Base-by-base conservation (phyloP, 1,140 invertebrate genomes). In the Drosophila aff. region DNA sequence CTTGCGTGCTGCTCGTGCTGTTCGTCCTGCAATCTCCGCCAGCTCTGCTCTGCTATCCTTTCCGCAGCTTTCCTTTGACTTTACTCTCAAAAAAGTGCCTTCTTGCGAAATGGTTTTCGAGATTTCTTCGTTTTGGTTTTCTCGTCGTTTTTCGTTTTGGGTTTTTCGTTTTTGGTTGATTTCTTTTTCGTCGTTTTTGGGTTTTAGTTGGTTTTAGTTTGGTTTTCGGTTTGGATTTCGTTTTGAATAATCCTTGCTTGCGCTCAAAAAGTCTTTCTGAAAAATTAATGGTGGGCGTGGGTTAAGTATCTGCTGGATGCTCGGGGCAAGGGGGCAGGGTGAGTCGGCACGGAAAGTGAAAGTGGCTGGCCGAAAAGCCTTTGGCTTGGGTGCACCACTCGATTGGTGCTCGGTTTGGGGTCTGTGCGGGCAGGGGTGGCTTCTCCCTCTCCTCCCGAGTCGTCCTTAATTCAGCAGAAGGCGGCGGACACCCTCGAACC, bases 241-340 rank as follows among this genome's bases (percentile, higher is more conserved):
- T 71, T 78, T 75, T 76, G 53, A 83, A 91, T 83, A 92, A 86
- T 92, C 89, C 85, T 90, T 87, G 77, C 87, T 82, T 83, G 91
- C 82, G 83, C 76, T 92, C 82, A 87, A 91, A 89, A 92, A 92
- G 76, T 92, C 81, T 92, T 91, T 92, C 91, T 92, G 89, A 15
- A 74, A 85, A 68, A 55, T 58, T 63, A 58, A 86, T 76, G 69
- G 63, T 28, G 68, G 71, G 65, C 52, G 74, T 78, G 55, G 55
- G 58, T 69, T 53, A 68, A 65, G 79, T 82, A 62, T 66, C 47
- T 76, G 61, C 76, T 50, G 28, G 10, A 41, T 49, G 58, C 38
- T 44, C 11, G 38, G 11, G 23, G 16, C 46, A 41, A 49, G 50
- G 50, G 28, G 26, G 13, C 11, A 18, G 63, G 47, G 3, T 4